Evolutionary conservation across 2,888 invertebrate species (phyloP).

Genomic region (Plagodis dolabraria): DNA sequence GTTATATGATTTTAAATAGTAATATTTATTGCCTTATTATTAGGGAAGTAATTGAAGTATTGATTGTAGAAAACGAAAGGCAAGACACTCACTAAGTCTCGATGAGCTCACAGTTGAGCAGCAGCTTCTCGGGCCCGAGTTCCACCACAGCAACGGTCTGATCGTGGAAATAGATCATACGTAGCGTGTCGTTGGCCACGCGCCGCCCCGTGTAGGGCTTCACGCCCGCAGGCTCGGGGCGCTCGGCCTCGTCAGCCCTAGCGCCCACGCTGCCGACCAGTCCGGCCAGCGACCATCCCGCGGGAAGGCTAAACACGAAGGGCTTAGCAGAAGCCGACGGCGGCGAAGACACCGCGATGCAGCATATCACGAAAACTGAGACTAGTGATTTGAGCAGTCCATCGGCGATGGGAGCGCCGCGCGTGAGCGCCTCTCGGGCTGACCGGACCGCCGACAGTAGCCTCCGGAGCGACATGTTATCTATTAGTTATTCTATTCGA

Average conservation of each 20-base stretch:
- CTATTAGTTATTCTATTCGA: constrained; percentile 29
- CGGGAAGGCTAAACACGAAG: constrained; percentile 76
- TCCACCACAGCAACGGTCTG: constrained; percentile 94
- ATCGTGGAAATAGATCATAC: constrained; percentile 92
- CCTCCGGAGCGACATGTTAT: constrained; percentile 69
- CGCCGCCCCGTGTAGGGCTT: constrained; percentile 88
- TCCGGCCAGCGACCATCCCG: constrained; percentile 78
- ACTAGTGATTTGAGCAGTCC: constrained; percentile 72
- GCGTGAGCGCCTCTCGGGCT: constrained; percentile 68
- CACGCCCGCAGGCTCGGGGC: constrained; percentile 67
- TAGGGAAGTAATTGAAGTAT: too few relatives aligned
- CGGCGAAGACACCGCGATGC: constrained; percentile 76
- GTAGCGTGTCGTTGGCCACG: constrained; percentile 86
- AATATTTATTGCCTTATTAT: too few relatives aligned
- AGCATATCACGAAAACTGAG: constrained; percentile 72
- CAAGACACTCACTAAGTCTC: constrained; percentile 91
- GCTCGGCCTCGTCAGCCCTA: constrained; percentile 60
- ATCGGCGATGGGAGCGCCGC: constrained; percentile 72
- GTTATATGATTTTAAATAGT: too few relatives aligned
- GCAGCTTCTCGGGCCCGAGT: constrained; percentile 88
- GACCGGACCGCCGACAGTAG: constrained; percentile 71
- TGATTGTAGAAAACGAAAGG: too few relatives aligned
- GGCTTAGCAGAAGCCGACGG: constrained; percentile 78
- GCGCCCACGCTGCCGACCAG: constrained; percentile 72
- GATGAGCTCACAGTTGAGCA: constrained; percentile 92